A percentile compares a stretch with the other conserved stretches of the same genome.
phyloP scores from a whole-genome alignment of 2,888 invertebrate genomes.

The Epistrophe grossulariae region DNA sequence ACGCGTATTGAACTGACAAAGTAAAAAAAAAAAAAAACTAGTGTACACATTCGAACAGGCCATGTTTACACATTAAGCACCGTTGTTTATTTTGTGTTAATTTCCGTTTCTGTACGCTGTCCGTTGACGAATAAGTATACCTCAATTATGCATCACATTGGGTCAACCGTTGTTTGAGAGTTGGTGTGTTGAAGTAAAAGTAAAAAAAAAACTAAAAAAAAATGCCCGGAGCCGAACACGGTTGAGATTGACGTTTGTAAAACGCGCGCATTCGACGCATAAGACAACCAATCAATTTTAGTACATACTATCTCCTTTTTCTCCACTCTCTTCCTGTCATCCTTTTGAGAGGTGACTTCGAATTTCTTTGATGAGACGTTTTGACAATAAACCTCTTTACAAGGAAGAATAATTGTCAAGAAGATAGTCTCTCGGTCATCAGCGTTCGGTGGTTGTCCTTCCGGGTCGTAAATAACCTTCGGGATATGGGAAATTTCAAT shows the following conservation, averaged over 20 bases:
- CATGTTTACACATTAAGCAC: slow-evolving; percentile 61
- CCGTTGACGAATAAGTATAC: slow-evolving; percentile 33
- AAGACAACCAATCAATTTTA: slow-evolving; percentile 50
- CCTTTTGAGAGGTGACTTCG: slow-evolving; percentile 3
- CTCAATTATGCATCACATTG: slow-evolving; percentile 46
- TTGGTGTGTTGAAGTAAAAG: slow-evolving; percentile 38
- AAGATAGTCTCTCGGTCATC: slow-evolving; percentile 9
- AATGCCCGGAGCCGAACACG: slow-evolving; percentile 20
- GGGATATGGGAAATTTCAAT: background rate
- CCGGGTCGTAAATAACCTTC: slow-evolving; percentile 11
- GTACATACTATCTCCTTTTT: slow-evolving; percentile 14
- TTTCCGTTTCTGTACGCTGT: slow-evolving; percentile 47
- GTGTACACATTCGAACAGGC: slow-evolving; percentile 18
- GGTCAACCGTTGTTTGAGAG: slow-evolving; percentile 46
- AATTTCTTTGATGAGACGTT: slow-evolving; percentile 27
- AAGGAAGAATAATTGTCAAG: slow-evolving; percentile 1
- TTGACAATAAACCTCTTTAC: slow-evolving; percentile 16
- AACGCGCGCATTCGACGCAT: slow-evolving; percentile 68
- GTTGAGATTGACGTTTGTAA: slow-evolving; percentile 56
- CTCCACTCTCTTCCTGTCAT: slow-evolving; percentile 15
- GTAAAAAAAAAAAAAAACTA: slow-evolving; percentile 18
- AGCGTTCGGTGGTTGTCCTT: slow-evolving; percentile 7
- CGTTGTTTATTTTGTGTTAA: slow-evolving; percentile 56
- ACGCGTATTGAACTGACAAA: slow-evolving; percentile 30
- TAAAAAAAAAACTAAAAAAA: background rate